phyloP scores from a whole-genome alignment of 2,797 vertebrate species.

The Poeciliopsis paucimaculata region DNA sequence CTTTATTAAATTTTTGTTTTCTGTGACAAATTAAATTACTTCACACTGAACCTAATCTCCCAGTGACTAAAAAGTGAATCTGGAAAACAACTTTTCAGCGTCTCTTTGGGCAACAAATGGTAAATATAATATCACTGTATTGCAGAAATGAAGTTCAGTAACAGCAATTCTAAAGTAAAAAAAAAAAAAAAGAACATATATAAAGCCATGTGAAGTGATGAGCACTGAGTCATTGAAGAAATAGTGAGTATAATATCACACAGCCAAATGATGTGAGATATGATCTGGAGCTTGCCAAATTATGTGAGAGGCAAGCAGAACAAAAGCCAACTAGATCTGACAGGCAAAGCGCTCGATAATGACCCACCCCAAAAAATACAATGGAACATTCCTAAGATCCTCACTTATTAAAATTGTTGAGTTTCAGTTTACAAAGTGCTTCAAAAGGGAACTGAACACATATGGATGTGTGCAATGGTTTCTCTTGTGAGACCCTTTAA shows the following conservation, averaged over 20 bases:
- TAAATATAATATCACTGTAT: constrained; percentile 11
- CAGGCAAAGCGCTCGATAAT: constrained; percentile 62
- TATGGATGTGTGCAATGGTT: constrained; percentile 36
- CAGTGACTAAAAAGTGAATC: neutral
- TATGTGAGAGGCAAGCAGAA: constrained; percentile 61
- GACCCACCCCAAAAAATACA: constrained; percentile 17
- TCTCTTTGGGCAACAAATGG: neutral
- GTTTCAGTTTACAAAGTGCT: constrained; percentile 54
- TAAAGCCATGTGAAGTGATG: constrained; percentile 34
- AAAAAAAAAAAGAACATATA: constrained; percentile 23
- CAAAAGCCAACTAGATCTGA: constrained; percentile 54
- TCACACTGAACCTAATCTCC: constrained; percentile 9
- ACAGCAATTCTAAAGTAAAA: constrained; percentile 29
- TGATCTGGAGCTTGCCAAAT: constrained; percentile 56
- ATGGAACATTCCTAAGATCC: constrained; percentile 39
- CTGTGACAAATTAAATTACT: constrained; percentile 18
- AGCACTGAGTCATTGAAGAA: constrained; percentile 34
- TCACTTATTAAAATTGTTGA: constrained; percentile 48
- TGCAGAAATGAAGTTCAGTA: constrained; percentile 12
- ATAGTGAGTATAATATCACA: constrained; percentile 48
- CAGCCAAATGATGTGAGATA: constrained; percentile 74
- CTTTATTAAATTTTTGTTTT: constrained; percentile 20
- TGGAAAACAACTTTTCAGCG: constrained; percentile 10
- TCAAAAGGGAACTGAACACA: constrained; percentile 38
- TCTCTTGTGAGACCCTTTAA: constrained; percentile 45